phyloP scores from a whole-genome alignment of 2,888 invertebrate genomes.

The Plebejus argus region DNA sequence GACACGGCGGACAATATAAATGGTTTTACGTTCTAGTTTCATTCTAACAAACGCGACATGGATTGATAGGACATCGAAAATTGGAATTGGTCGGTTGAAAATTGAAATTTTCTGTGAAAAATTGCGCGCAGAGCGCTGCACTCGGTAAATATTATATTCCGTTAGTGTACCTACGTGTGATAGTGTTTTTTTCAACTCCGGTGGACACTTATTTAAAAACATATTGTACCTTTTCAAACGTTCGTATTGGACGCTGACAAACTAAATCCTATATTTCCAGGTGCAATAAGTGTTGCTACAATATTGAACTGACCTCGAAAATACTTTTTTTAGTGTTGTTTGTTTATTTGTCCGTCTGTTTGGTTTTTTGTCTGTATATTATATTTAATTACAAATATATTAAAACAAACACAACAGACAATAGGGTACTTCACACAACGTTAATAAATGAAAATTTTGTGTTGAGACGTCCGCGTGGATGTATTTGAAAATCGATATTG shows the following conservation, averaged over 20 bases:
- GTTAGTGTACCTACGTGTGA: slow-evolving; percentile 25
- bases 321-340: neutral
- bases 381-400: neutral
- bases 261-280: slow-evolving; percentile 1
- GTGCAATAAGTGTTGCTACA: slow-evolving; percentile 3
- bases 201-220: slow-evolving; percentile 17
- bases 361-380: neutral
- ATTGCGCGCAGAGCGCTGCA: slow-evolving; percentile 32
- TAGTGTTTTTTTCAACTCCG: slow-evolving; percentile 23
- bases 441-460: neutral
- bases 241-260: neutral
- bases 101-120: slow-evolving; percentile 42
- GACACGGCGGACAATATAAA: slow-evolving; percentile 29
- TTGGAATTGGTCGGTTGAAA: slow-evolving; percentile 40
- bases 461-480: neutral
- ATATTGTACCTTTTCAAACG: neutral
- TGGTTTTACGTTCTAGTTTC: slow-evolving; percentile 37
- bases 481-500: slow-evolving; percentile 30
- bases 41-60: slow-evolving; percentile 42
- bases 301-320: neutral
- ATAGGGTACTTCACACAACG: neutral
- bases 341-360: neutral
- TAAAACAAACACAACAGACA: no score
- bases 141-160: slow-evolving; percentile 35
- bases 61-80: slow-evolving; percentile 45